Conservation (phyloP, 1,140 invertebrate species). For the Andricus grossulariae region DNA sequence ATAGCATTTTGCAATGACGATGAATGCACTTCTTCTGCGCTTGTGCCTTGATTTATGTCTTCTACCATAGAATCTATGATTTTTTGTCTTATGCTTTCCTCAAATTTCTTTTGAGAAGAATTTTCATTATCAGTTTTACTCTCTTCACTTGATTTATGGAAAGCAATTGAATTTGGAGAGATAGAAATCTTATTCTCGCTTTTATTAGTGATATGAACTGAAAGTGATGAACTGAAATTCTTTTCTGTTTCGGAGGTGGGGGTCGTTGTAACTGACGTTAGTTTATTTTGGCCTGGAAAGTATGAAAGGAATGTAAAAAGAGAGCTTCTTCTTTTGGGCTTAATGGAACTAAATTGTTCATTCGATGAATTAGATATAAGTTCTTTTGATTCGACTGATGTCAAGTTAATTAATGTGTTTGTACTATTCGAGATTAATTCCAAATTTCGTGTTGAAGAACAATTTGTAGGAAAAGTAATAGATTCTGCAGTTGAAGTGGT, state of each 20-base stretch:
- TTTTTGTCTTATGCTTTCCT: background rate
- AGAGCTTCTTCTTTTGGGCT: slow-evolving; percentile 18
- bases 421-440: too few species aligned
- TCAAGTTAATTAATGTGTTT: too few species aligned
- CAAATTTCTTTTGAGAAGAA: background rate
- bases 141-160: slow-evolving; percentile 51
- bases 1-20: too few species aligned
- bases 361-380: too few species aligned
- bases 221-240: slow-evolving; percentile 1
- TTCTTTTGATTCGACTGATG: too few species aligned
- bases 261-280: background rate
- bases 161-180: background rate
- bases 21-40: background rate
- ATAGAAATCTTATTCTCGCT: background rate
- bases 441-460: background rate
- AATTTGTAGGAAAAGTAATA: background rate
- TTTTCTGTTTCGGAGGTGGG: background rate
- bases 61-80: slow-evolving; percentile 5
- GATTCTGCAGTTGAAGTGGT: background rate
- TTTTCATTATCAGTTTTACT: slow-evolving; percentile 54
- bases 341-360: background rate
- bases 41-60: slow-evolving; percentile 27
- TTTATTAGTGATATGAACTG: background rate
- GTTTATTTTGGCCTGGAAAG: background rate
- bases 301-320: background rate